Evolutionary conservation across 2,113 vertebrate genomes (phyloP).

Genomic region (Lophura nycthemera): DNA sequence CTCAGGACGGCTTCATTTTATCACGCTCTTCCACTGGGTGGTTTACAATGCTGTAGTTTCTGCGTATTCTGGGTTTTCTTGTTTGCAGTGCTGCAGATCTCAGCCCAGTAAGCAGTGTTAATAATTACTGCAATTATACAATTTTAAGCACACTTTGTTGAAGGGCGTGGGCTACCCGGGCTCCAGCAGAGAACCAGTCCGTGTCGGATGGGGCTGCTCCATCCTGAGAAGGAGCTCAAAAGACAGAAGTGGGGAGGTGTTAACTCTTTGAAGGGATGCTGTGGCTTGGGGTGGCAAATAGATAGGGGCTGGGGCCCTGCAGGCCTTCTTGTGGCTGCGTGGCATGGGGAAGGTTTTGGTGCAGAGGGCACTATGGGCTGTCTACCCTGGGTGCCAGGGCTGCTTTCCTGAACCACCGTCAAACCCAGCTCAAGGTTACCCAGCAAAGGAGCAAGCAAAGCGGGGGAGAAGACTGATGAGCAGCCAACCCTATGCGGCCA

Average conservation of each 20-base stretch:
- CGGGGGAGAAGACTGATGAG: neutral
- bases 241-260: neutral
- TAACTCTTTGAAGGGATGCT: neutral
- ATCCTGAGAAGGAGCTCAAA: neutral
- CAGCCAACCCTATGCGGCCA: neutral
- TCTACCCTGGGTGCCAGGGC: neutral
- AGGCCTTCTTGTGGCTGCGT: rapidly evolving
- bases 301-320: neutral
- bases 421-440: neutral
- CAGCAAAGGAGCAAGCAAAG: neutral
- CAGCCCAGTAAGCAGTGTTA: neutral
- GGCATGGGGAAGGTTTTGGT: neutral
- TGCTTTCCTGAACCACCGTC: neutral
- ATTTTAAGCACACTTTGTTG: conserved; percentile 5
- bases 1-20: neutral
- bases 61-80: neutral
- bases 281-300: neutral
- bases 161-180: neutral
- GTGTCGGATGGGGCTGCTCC: neutral
- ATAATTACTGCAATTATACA: neutral
- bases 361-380: rapidly evolving
- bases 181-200: neutral
- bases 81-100: neutral
- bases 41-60: neutral
- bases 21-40: neutral